Conservation (phyloP, 2,888 invertebrate species). For the Drosophila heteroneura region DNA sequence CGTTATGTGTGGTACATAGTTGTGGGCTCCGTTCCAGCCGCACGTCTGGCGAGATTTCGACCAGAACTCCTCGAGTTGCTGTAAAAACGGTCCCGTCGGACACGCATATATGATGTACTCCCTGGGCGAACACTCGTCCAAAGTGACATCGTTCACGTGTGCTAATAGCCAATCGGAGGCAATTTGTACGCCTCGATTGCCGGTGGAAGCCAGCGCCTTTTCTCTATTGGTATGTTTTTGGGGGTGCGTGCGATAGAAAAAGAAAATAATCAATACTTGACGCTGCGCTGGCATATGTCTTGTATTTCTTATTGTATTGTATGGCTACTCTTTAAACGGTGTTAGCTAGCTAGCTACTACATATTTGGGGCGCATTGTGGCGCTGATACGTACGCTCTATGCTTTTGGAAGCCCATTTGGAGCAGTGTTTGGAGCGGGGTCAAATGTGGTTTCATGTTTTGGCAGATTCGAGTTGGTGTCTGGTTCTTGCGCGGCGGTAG, state of each 20-base stretch:
- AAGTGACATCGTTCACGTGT: conserved; percentile 93
- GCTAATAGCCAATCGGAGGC: conserved; percentile 96
- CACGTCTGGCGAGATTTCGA: conserved; percentile 90
- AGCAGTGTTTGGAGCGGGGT: conserved; percentile 93
- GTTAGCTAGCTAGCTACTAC: neutral
- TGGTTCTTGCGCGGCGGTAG: conserved; percentile 92
- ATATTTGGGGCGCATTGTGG: neutral
- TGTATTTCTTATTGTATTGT: neutral
- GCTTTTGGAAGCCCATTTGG: conserved; percentile 95
- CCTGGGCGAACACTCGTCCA: conserved; percentile 91
- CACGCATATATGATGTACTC: conserved; percentile 96
- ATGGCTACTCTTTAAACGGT: neutral
- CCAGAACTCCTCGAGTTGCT: conserved; percentile 91
- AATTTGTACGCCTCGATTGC: conserved; percentile 93
- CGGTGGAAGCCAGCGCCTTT: conserved; percentile 95
- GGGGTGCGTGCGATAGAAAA: conserved; percentile 24
- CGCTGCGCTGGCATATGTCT: neutral
- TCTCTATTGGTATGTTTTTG: conserved; percentile 87
- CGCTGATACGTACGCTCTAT: conserved; percentile 91
- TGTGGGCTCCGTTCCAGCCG: conserved; percentile 96
- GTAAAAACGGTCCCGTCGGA: conserved; percentile 89
- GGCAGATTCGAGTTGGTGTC: conserved; percentile 89
- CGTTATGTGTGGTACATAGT: conserved; percentile 95
- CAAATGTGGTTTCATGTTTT: conserved; percentile 88
- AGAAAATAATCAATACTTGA: conserved; percentile 66